Evolutionary conservation across 2,888 invertebrate genomes (phyloP).

Genomic region (Nymphalis polychloros): DNA sequence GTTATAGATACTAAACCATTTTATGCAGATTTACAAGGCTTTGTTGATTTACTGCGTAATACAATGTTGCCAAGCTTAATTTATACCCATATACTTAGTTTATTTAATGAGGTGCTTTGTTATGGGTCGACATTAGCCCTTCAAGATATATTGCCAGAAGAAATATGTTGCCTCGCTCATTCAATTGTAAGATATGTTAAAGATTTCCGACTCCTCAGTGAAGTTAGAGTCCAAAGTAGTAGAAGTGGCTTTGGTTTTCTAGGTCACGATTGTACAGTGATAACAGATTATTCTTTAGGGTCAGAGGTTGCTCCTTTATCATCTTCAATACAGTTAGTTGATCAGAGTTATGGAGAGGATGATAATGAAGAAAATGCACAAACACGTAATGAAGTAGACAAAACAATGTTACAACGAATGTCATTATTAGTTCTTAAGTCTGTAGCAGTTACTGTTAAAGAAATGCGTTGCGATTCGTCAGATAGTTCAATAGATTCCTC

Average conservation of each 20-base stretch:
- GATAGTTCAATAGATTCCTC: conserved; percentile 92
- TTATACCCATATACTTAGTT: conserved; percentile 91
- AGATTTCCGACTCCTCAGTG: conserved; percentile 88
- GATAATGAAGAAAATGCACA: conserved; percentile 60
- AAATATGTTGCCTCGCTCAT: conserved; percentile 93
- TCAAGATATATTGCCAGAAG: conserved; percentile 93
- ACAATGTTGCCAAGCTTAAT: conserved; percentile 89
- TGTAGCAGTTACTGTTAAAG: conserved; percentile 94
- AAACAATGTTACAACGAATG: conserved; percentile 91
- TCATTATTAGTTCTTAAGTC: conserved; percentile 93
- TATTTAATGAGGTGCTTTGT: conserved; percentile 94
- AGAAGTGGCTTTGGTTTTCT: conserved; percentile 74
- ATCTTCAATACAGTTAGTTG: conserved; percentile 69
- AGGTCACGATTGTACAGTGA: conserved; percentile 68
- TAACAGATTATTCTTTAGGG: conserved; percentile 66
- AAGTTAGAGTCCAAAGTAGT: conserved; percentile 71
- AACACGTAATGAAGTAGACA: conserved; percentile 84
- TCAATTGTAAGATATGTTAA: conserved; percentile 92
- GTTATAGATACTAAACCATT: conserved; percentile 94
- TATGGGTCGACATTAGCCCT: conserved; percentile 94
- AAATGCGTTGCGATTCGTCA: conserved; percentile 92
- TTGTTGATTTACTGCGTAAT: conserved; percentile 86
- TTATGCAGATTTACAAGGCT: conserved; percentile 90
- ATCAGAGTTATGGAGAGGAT: conserved; percentile 74
- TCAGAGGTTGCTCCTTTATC: conserved; percentile 62